Percentiles rank a stretch among this genome's conserved stretches.
phyloP scores from a whole-genome alignment of 1,140 invertebrate genomes.

The Drosophila carrolli region DNA sequence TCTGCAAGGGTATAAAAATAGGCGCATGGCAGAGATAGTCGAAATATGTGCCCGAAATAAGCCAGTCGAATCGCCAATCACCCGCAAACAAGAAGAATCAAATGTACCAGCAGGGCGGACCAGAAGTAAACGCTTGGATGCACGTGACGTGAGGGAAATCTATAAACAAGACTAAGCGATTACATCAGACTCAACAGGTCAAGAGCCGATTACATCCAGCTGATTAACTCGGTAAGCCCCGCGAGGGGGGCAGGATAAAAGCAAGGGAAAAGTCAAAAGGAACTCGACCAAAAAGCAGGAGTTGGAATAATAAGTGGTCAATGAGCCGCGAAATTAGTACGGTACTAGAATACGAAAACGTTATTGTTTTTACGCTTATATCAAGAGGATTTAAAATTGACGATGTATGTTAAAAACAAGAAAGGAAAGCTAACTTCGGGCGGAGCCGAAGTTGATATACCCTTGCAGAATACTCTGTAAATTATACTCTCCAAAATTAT shows the following conservation, averaged over 20 bases:
- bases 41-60: conserved; percentile 5
- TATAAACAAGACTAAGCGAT: conserved; percentile 1
- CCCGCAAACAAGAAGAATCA: background rate
- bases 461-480: too few relatives aligned
- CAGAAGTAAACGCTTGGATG: background rate
- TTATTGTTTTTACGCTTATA: too few relatives aligned
- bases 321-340: conserved; percentile 27
- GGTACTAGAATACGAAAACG: background rate
- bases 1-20: conserved; percentile 12
- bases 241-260: background rate
- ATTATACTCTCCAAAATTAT: too few relatives aligned
- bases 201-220: conserved; percentile 38
- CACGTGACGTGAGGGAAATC: conserved; percentile 30
- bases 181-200: conserved; percentile 27
- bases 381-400: too few relatives aligned
- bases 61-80: background rate
- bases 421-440: too few relatives aligned
- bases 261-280: conserved; percentile 8
- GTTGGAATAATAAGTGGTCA: conserved; percentile 9
- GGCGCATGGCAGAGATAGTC: background rate
- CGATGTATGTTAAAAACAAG: too few relatives aligned
- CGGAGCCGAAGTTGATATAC: too few relatives aligned
- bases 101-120: background rate
- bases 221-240: conserved; percentile 42
- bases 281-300: conserved; percentile 1